Base-by-base conservation (phyloP, 2,113 vertebrate species). In the Apodemus speciosus region DNA sequence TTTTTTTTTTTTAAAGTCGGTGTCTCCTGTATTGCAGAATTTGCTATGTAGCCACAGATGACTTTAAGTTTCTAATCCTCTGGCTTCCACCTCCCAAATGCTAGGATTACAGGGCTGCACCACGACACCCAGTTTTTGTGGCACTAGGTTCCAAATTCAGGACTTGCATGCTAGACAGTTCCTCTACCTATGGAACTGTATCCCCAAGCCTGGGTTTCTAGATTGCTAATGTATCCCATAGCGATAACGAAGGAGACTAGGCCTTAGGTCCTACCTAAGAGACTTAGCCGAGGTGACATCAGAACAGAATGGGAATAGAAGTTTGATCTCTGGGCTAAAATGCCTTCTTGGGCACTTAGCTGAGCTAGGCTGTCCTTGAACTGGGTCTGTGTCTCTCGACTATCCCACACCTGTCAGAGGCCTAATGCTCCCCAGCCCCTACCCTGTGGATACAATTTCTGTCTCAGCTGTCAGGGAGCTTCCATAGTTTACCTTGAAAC, bases 351-450 rank as follows among this genome's bases (percentile, higher is more conserved):
- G 43, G 89, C 14, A 14, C 9, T 75, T 35, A 43, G 40, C 27
- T 40, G 35, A 68, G 20, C 32, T 11, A 40, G 7, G 0, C 51
- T 79, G 51, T 43, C 7, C 40, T 4, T 13, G 62, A 92, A 56
- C 27, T 58, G 46, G 68, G n/a, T 9, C 77, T 3, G 0, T 15
- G 53, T 35, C 18, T 30, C 30, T 13, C 3, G 2, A 1, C 51
- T n/a, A 2, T 64, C 53, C 46, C 62, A 30, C 51, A 38, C 43
- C 9, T 30, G 64, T 40, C n/a, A 84, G 86, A 75, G 81, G 43
- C 10, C 10, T 51, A 0, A 1, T 9, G 18, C 10, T 56, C 21
- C 56, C 81, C 40, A 0, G 9, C 0, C 5, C 56, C 30, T 21
- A 25, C 35, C 21, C 46, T 71, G 27, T 3, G 35, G 9, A 4